These are phyloP conservation scores for Schizaphis graminum DNA, from an alignment of 2,888 invertebrate genomes.

Conservation along the genomic window DNA sequence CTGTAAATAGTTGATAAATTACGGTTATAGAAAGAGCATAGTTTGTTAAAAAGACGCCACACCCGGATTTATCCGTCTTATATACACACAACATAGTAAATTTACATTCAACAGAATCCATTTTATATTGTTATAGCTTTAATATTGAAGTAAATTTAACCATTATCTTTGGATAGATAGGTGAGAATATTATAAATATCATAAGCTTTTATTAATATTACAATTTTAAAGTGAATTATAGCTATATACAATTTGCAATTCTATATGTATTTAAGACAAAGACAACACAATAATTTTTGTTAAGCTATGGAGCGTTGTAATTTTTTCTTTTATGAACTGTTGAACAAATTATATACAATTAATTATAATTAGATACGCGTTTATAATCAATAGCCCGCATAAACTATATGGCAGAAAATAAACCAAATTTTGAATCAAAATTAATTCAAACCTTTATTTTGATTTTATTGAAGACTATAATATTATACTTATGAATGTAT, in stretches of 20 bases:
- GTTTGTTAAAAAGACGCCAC: neutral
- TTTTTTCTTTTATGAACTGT: neutral
- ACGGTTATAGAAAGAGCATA: neutral
- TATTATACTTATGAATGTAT: neutral
- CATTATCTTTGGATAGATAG: too few relatives aligned
- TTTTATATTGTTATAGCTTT: too few relatives aligned
- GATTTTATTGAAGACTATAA: neutral
- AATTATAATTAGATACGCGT: neutral
- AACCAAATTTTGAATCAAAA: neutral
- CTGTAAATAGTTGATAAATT: constrained; percentile 4
- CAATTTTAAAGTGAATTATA: too few relatives aligned
- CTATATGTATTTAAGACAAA: too few relatives aligned
- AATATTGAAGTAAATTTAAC: too few relatives aligned
- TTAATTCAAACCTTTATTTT: neutral
- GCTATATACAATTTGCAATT: too few relatives aligned
- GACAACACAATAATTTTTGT: neutral
- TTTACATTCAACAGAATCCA: too few relatives aligned
- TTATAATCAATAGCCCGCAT: neutral
- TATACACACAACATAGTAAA: too few relatives aligned
- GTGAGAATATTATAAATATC: too few relatives aligned
- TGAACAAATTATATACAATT: neutral
- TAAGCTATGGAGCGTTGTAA: neutral
- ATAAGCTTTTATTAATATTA: too few relatives aligned
- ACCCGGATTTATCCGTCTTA: too few relatives aligned
- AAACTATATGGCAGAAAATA: neutral